A percentile compares a stretch with the other conserved stretches of the same genome.
Evolutionary conservation across 2,797 vertebrate species (phyloP).

Genomic region (Oreortyx pictus): DNA sequence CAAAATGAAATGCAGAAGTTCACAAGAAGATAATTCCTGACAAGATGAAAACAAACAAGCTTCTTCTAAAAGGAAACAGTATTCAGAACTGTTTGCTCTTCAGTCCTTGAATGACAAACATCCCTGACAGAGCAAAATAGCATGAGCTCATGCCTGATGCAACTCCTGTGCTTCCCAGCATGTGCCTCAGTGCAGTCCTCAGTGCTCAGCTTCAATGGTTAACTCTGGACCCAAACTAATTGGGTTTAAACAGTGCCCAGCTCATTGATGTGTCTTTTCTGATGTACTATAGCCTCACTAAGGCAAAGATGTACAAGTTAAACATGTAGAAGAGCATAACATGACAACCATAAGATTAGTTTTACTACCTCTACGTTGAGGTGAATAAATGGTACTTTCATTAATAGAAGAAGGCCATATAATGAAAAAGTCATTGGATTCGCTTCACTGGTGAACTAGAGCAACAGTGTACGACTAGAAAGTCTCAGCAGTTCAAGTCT

Average conservation of each 20-base stretch:
- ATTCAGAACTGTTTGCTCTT: neutral
- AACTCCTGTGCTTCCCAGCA: neutral
- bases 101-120: neutral
- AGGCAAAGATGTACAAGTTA: neutral
- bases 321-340: constrained; percentile 26
- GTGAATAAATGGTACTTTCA: constrained; percentile 63
- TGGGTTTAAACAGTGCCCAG: neutral
- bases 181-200: neutral
- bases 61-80: neutral
- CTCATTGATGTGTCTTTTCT: constrained; percentile 8
- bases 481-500: constrained; percentile 76
- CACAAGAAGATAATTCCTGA: neutral
- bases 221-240: neutral
- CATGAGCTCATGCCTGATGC: neutral
- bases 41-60: accelerated
- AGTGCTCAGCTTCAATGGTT: neutral
- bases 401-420: constrained; percentile 64
- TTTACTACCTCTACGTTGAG: constrained; percentile 52
- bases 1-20: neutral
- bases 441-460: constrained; percentile 75
- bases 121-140: accelerated
- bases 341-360: constrained; percentile 51
- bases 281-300: neutral
- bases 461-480: constrained; percentile 70
- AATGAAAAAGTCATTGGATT: constrained; percentile 59